These are phyloP conservation scores for Acromyrmex heyeri DNA, from an alignment of 1,140 invertebrate genomes.

Conservation along the genomic window DNA sequence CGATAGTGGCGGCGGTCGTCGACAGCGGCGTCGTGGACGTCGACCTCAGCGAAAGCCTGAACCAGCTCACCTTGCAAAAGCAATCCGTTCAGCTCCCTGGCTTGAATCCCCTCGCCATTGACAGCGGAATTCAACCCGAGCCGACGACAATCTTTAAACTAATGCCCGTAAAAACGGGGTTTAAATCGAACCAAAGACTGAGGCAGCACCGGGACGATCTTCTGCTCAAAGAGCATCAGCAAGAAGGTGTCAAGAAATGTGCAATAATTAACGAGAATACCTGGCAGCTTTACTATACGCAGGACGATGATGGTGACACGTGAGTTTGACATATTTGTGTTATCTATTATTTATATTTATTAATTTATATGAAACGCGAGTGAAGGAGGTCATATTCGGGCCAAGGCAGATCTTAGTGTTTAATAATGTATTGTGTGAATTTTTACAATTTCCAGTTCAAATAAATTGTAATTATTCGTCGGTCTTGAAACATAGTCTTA, in stretches of 20 bases:
- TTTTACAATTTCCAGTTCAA: too few relatives aligned
- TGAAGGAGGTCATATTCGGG: too few relatives aligned
- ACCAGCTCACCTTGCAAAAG: conserved; percentile 85
- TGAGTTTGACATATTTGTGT: conserved; percentile 85
- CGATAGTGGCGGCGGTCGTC: conserved; percentile 30
- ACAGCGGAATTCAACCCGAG: conserved; percentile 52
- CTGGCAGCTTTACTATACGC: conserved; percentile 88
- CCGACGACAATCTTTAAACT: conserved; percentile 62
- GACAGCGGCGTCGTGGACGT: conserved; percentile 87
- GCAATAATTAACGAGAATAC: conserved; percentile 73
- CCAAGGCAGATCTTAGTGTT: too few relatives aligned
- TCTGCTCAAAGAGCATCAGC: background rate
- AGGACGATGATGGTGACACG: conserved; percentile 92
- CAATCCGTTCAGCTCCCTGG: conserved; percentile 45
- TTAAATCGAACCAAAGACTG: background rate
- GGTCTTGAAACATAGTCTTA: too few relatives aligned
- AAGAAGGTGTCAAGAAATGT: background rate
- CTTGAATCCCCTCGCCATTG: conserved; percentile 61
- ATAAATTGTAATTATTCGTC: too few relatives aligned
- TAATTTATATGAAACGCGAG: too few relatives aligned
- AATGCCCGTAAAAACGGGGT: conserved; percentile 49
- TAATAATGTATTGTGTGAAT: too few relatives aligned
- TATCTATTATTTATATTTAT: background rate
- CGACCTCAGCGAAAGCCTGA: conserved; percentile 86
- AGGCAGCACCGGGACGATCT: background rate